phyloP scores from a whole-genome alignment of 2,797 vertebrate genomes.

The Pachyuromys duprasi region DNA sequence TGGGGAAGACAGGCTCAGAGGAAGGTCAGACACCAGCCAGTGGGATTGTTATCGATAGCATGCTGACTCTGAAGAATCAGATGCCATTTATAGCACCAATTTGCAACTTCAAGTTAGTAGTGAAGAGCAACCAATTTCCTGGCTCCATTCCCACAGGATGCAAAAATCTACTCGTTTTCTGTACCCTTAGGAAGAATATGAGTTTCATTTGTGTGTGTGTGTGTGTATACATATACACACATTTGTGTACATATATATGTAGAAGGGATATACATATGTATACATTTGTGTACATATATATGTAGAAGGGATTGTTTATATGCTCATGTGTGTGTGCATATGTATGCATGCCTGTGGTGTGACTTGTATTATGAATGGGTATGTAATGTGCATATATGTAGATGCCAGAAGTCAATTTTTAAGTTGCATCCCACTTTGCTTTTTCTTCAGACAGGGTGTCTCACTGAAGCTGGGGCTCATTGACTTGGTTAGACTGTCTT shows the following conservation, averaged over 20 bases:
- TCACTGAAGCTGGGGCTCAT: background rate
- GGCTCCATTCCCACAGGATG: background rate
- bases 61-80: constrained; percentile 8
- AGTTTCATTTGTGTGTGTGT: background rate
- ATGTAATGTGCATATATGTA: background rate
- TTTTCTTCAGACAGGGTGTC: background rate
- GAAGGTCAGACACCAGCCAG: background rate
- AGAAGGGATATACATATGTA: background rate
- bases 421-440: background rate
- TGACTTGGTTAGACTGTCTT: background rate
- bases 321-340: background rate
- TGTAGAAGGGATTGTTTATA: background rate
- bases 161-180: constrained; percentile 11
- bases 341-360: background rate
- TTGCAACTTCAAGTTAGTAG: background rate
- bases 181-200: background rate
- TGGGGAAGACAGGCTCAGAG: background rate
- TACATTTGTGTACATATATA: background rate
- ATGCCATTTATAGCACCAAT: background rate
- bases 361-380: background rate
- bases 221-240: background rate
- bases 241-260: background rate
- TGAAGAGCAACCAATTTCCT: background rate
- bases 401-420: background rate
- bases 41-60: background rate